phyloP scores from a whole-genome alignment of 2,888 invertebrate species.

The Griposia aprilina region DNA sequence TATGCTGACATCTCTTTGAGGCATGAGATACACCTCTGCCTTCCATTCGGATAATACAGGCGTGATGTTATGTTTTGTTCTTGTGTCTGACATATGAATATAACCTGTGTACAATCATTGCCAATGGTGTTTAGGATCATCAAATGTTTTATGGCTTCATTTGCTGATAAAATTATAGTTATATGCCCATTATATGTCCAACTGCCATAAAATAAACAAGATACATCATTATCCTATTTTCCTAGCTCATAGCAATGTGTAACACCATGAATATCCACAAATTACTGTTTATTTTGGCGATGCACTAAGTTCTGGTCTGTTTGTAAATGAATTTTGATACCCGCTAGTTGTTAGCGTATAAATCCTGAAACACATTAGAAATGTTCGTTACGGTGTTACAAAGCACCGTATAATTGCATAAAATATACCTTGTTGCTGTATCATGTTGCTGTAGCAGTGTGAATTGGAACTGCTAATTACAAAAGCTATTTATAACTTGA shows the following conservation, averaged over 20 bases:
- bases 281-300: conserved; percentile 21
- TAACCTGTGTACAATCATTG: background rate
- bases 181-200: background rate
- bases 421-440: conserved; percentile 37
- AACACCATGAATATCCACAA: conserved; percentile 5
- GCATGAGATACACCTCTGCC: background rate
- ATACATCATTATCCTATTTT: conserved; percentile 11
- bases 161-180: background rate
- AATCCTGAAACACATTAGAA: conserved; percentile 51
- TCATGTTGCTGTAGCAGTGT: background rate
- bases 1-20: no score
- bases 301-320: conserved; percentile 1
- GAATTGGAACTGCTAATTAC: conserved; percentile 18
- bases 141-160: background rate
- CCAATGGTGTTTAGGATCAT: background rate
- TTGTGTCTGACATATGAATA: background rate
- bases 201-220: background rate
- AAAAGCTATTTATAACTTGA: conserved; percentile 26
- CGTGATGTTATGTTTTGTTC: background rate
- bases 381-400: conserved; percentile 35
- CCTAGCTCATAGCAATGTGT: background rate
- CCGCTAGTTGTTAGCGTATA: conserved; percentile 46
- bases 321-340: conserved; percentile 54
- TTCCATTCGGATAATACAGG: background rate
- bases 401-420: conserved; percentile 51